Base-by-base conservation (phyloP, 2,888 invertebrate genomes). In the Eristalis pertinax region DNA sequence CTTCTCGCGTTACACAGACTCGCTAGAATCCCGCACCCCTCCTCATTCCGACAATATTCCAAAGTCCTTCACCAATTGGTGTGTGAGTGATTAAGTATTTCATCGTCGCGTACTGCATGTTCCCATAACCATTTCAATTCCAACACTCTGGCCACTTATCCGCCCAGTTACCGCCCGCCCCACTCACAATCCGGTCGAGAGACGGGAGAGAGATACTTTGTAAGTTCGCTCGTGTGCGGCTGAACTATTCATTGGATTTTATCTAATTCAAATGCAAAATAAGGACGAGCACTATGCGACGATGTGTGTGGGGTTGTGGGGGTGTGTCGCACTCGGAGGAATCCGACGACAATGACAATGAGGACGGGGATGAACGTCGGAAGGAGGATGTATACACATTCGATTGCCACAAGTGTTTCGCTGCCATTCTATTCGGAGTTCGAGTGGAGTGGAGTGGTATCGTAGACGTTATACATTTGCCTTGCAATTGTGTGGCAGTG, bases 191-290 rank as follows among this genome's bases (percentile, higher is more conserved):
- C 76, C 43, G 15, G 58, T 72, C 41, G 72, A 72, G 68, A 50
- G 43, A 19, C 29, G n/a, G n/a, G n/a, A n/a, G 43, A 15, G n/a
- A 19, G 50, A 19, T 70, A 73, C 84, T 73, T 63, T 32, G 72
- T 58, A 81, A 81, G 67, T 81, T 84, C 68, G 26, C 50, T 74
- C 74, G 63, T 75, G 80, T 81, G 80, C 74, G 68, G 68, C 74
- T 80, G 63, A 74, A 68, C 80, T 74, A 81, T 74, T 85, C 76
- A 76, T 76, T 81, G 76, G 62, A 60, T 76, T 84, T 81, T 76
- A 81, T 85, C 81, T 81, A 77, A 81, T 85, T 85, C 76, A 81
- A 85, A 85, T 85, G 84, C 76, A 81, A 85, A 81, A 63, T 74
- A 74, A 63, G 68, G 50, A 50, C 50, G 43, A 43, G n/a, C 43